phyloP scores from a whole-genome alignment of 1,140 invertebrate genomes.

The Hestina assimilis region DNA sequence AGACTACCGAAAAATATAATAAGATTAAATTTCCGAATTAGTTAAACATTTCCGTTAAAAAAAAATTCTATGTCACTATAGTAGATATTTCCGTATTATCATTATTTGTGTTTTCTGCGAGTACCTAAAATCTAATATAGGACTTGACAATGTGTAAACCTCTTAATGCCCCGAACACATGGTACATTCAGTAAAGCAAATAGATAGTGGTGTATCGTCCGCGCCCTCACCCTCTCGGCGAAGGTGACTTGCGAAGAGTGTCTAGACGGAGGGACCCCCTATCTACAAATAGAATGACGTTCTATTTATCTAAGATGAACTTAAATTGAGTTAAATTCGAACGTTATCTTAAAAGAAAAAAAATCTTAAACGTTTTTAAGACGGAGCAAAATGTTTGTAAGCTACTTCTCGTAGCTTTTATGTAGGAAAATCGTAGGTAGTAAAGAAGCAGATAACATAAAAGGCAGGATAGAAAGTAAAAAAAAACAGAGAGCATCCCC shows the following conservation, averaged over 20 bases:
- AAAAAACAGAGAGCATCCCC: conserved; percentile 14
- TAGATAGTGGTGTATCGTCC: conserved; percentile 60
- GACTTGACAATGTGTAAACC: conserved; percentile 20
- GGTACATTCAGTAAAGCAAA: conserved; percentile 64
- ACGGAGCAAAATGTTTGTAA: not conserved
- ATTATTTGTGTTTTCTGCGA: no score
- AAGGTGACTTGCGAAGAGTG: conserved; percentile 68
- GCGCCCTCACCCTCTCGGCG: conserved; percentile 61
- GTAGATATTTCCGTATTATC: no score
- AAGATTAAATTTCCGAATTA: not conserved
- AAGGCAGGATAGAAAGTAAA: not conserved
- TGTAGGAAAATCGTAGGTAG: not conserved
- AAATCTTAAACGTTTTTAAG: not conserved
- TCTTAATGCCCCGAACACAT: conserved; percentile 55
- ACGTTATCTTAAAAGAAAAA: conserved; percentile 14
- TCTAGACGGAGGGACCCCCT: conserved; percentile 71
- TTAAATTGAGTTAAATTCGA: conserved; percentile 37
- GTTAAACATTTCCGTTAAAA: no score
- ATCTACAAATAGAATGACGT: conserved; percentile 47
- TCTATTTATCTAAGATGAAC: conserved; percentile 47
- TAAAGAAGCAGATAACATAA: not conserved
- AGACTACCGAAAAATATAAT: not conserved
- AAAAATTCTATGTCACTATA: no score
- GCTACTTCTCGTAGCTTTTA: not conserved
- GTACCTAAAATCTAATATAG: not conserved